A percentile compares a stretch with the other conserved stretches of the same genome.
These are phyloP conservation scores for Eucidaris tribuloides DNA, from an alignment of 35 echinoderm and acorn worm species.

Conservation along the genomic window DNA sequence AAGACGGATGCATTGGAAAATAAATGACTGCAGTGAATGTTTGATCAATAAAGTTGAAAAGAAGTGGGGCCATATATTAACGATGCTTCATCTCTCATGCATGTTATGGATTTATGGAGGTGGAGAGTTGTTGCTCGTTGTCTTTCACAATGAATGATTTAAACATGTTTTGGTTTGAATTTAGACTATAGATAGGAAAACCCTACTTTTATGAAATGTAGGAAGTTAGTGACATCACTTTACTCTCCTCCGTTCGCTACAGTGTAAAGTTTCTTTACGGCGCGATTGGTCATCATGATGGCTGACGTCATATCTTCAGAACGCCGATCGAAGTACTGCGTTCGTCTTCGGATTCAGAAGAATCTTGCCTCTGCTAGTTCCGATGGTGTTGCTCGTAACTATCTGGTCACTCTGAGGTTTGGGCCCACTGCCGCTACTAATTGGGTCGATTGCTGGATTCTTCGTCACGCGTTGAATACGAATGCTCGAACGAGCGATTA, in stretches of 20 bases:
- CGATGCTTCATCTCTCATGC: too few species aligned
- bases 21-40: too few species aligned
- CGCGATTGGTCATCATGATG: conserved; percentile 66
- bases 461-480: conserved; percentile 2
- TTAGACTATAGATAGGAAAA: background rate
- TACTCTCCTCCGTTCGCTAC: conserved; percentile 96
- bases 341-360: conserved; percentile 79
- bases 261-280: conserved; percentile 78
- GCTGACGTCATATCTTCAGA: conserved; percentile 76
- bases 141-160: too few species aligned
- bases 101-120: too few species aligned
- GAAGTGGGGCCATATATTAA: too few species aligned
- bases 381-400: conserved; percentile 82
- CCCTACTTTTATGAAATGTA: background rate
- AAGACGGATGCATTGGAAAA: too few species aligned
- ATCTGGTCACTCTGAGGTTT: conserved; percentile 68
- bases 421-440: conserved; percentile 33
- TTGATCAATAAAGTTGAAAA: too few species aligned
- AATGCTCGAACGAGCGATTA: conserved; percentile 13
- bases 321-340: conserved; percentile 82
- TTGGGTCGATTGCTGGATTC: conserved; percentile 47
- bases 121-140: too few species aligned
- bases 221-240: background rate
- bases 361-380: conserved; percentile 80
- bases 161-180: background rate